These are phyloP conservation scores for Allygus modestus DNA, from an alignment of 2,888 invertebrate species.

Conservation along the genomic window DNA sequence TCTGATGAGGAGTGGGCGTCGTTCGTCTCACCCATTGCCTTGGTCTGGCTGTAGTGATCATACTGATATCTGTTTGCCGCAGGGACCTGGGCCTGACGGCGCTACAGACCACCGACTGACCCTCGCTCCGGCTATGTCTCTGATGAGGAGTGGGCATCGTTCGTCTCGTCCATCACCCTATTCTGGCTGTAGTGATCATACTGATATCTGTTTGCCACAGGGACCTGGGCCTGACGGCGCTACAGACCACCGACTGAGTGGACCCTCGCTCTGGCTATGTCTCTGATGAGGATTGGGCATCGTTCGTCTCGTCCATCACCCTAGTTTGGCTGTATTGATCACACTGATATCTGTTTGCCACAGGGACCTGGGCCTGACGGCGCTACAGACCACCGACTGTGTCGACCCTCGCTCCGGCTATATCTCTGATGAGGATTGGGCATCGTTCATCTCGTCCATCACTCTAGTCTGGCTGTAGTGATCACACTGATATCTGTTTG, in stretches of 20 bases:
- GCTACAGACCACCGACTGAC: constrained; percentile 79
- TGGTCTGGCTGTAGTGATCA: too few species aligned
- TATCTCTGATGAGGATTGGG: constrained; percentile 84
- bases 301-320: constrained; percentile 88
- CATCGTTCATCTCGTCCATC: constrained; percentile 88
- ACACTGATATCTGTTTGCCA: too few species aligned
- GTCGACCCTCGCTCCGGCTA: constrained; percentile 82
- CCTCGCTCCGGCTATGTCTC: constrained; percentile 82
- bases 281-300: constrained; percentile 84
- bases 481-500: too few species aligned
- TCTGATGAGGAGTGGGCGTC: too few species aligned
- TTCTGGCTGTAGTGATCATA: constrained; percentile 89
- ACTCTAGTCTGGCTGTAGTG: constrained; percentile 89
- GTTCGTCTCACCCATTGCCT: too few species aligned
- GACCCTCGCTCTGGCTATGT: constrained; percentile 82
- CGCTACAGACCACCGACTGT: constrained; percentile 78
- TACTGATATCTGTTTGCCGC: too few species aligned
- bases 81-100: constrained; percentile 87
- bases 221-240: constrained; percentile 83
- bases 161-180: constrained; percentile 89
- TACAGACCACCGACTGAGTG: constrained; percentile 79
- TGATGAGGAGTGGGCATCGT: constrained; percentile 84
- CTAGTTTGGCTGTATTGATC: constrained; percentile 90
- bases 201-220: too few species aligned
- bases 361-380: constrained; percentile 87